Conservation (phyloP, 1,140 invertebrate genomes). For the Episyrphus balteatus region DNA sequence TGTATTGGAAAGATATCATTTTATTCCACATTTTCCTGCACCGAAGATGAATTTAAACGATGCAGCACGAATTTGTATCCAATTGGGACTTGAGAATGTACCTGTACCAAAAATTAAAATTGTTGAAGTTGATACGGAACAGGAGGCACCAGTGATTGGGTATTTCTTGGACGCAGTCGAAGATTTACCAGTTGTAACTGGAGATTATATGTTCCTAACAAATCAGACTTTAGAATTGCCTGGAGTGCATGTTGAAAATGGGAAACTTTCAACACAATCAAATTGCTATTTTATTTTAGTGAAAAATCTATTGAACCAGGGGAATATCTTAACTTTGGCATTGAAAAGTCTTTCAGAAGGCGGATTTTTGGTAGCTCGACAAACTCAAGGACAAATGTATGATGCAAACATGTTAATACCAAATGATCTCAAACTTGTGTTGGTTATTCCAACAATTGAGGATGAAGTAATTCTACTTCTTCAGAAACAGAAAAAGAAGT, state of each 20-base stretch:
- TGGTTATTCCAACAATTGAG: constrained; percentile 21
- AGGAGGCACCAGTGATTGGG: constrained; percentile 39
- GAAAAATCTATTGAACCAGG: constrained; percentile 23
- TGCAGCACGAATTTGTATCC: constrained; percentile 37
- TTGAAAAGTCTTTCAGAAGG: constrained; percentile 27
- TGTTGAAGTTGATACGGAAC: constrained; percentile 42
- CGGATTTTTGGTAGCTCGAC: constrained; percentile 41
- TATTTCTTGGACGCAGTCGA: constrained; percentile 44
- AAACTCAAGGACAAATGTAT: constrained; percentile 15
- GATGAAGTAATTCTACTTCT: constrained; percentile 29
- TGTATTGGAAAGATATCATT: constrained; percentile 62
- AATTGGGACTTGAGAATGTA: constrained; percentile 71
- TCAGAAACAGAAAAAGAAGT: constrained; percentile 21
- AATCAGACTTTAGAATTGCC: constrained; percentile 41
- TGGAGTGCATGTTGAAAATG: constrained; percentile 47
- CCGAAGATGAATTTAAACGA: constrained; percentile 28
- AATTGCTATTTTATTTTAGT: constrained; percentile 46
- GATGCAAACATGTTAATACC: constrained; percentile 8
- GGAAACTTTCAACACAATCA: constrained; percentile 45
- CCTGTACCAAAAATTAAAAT: constrained; percentile 55
- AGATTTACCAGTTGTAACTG: constrained; percentile 46
- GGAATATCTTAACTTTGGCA: constrained; percentile 10
- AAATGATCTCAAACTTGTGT: constrained; percentile 18
- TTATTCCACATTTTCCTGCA: constrained; percentile 54
- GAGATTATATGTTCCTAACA: constrained; percentile 37